These are phyloP conservation scores for Leuciscus idus DNA, from an alignment of 2,113 vertebrate genomes.

Conservation along the genomic window DNA sequence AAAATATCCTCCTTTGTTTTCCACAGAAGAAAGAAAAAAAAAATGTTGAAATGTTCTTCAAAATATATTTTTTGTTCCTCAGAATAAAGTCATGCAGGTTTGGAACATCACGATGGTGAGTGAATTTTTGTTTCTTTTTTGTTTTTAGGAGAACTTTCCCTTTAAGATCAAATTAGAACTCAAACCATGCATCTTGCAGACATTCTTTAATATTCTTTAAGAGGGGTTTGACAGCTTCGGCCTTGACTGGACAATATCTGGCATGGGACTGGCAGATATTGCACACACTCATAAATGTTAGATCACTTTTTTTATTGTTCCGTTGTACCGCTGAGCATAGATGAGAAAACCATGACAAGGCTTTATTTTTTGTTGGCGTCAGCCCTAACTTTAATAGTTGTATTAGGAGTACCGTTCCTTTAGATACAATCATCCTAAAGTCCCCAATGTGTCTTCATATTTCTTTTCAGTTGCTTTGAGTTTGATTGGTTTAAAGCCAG, in stretches of 20 bases:
- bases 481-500: constrained; percentile 30
- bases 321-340: constrained; percentile 17
- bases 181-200: neutral
- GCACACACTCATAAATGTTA: constrained; percentile 46
- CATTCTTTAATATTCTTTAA: neutral
- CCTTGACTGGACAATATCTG: constrained; percentile 43
- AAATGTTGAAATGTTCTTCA: neutral
- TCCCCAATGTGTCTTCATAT: constrained; percentile 7
- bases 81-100: neutral
- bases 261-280: constrained; percentile 16
- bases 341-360: constrained; percentile 53
- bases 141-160: neutral
- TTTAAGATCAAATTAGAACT: neutral
- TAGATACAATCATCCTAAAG: constrained; percentile 35
- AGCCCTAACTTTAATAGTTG: constrained; percentile 33
- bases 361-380: constrained; percentile 44
- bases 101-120: neutral
- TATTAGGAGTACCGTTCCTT: constrained; percentile 25
- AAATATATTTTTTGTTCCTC: neutral
- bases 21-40: too few relatives aligned
- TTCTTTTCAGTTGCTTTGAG: constrained; percentile 14
- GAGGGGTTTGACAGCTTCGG: neutral
- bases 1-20: too few relatives aligned
- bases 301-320: constrained; percentile 58
- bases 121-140: neutral